A percentile compares a stretch with the other conserved stretches of the same genome.
Evolutionary conservation across 1,140 invertebrate genomes (phyloP).

Genomic region (Triops longicaudatus): DNA sequence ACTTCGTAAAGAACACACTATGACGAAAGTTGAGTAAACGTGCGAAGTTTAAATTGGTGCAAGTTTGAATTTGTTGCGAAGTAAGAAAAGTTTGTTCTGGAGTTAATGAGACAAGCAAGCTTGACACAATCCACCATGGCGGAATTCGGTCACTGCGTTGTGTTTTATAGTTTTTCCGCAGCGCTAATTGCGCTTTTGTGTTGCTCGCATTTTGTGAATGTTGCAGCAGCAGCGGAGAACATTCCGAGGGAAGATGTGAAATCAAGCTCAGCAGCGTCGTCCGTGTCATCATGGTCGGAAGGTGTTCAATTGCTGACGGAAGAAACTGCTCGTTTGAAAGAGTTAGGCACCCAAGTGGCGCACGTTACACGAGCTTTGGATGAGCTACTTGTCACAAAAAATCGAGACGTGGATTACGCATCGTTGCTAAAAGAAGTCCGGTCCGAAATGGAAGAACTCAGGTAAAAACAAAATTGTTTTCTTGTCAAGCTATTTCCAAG

Average conservation of each 20-base stretch:
- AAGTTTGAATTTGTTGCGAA: too few species aligned
- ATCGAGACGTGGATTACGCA: conserved; percentile 25
- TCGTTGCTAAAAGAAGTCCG: conserved; percentile 24
- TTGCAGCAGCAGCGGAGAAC: not conserved
- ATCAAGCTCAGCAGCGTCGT: not conserved
- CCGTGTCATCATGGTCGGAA: conserved; percentile 1
- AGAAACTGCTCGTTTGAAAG: conserved; percentile 19
- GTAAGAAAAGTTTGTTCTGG: not conserved
- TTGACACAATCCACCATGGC: not conserved
- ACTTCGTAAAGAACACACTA: too few species aligned
- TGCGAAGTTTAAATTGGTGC: too few species aligned
- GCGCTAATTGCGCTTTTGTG: not conserved
- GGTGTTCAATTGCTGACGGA: conserved; percentile 17
- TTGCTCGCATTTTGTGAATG: not conserved
- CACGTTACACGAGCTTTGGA: conserved; percentile 22
- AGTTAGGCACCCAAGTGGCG: conserved; percentile 21
- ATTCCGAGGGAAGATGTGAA: not conserved
- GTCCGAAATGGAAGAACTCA: conserved; percentile 23
- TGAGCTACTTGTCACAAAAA: conserved; percentile 24
- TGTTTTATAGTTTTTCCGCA: not conserved
- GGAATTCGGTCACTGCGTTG: not conserved
- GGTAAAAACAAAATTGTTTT: conserved; percentile 1
- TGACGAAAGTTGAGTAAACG: too few species aligned
- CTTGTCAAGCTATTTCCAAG: too few species aligned
- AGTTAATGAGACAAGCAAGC: not conserved